Evolutionary conservation across 2,113 vertebrate species (phyloP).

Genomic region (Calidris pugnax): DNA sequence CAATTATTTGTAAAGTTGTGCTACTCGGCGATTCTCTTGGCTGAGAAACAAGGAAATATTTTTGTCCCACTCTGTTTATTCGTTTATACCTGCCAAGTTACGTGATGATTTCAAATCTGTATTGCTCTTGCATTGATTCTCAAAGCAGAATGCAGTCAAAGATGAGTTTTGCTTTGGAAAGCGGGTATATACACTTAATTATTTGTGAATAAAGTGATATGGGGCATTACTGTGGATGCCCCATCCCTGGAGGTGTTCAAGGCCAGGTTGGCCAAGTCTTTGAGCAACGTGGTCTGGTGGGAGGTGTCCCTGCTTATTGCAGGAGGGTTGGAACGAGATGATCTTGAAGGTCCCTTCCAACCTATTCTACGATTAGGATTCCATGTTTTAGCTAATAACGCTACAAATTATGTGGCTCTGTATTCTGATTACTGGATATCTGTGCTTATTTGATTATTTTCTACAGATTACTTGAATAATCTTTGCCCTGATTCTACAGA

Average conservation of each 20-base stretch:
- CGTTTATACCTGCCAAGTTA: neutral
- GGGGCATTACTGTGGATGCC: neutral
- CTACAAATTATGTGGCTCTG: neutral
- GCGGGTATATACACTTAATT: neutral
- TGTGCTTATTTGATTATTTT: conserved; percentile 22
- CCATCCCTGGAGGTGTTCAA: neutral
- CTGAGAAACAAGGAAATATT: neutral
- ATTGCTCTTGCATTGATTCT: neutral
- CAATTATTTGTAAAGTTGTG: neutral
- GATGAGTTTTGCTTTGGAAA: neutral
- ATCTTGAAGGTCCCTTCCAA: neutral
- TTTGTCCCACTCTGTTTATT: neutral
- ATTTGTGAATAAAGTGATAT: neutral
- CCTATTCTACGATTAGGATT: neutral
- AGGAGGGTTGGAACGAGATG: neutral
- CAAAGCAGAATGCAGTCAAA: neutral
- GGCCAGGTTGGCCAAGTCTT: neutral
- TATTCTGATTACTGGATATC: conserved; percentile 4
- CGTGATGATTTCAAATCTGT: neutral
- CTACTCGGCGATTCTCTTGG: neutral
- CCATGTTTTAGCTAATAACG: neutral
- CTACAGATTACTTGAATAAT: conserved; percentile 96
- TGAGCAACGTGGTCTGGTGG: neutral
- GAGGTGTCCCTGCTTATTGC: neutral
- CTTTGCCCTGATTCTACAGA: conserved; percentile 93